Evolutionary conservation across 2,888 invertebrate species (phyloP), one percentile per base, ranked within the genome.

Genomic region (Mythimna pallens): DNA sequence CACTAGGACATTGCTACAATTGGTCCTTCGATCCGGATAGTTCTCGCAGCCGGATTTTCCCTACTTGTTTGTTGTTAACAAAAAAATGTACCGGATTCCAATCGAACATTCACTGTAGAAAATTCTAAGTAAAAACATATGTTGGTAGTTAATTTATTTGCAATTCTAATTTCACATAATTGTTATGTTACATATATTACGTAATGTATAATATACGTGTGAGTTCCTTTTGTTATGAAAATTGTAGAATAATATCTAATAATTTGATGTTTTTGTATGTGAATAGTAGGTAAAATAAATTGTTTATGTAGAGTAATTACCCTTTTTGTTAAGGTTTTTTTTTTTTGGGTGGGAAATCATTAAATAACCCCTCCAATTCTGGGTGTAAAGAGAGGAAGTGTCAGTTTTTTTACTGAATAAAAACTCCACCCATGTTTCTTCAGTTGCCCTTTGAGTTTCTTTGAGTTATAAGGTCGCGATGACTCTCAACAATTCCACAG

Each of bases 141-240:
- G 17, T 9, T n/a, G 9, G 8, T 52, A 1, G 14, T 50, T 43
- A 43, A 59, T 68, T 30, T 25, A 74, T 65, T 74, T 58, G 50
- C 55, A 73, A 34, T 79, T 80, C 0, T 54, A 67, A 67, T 79
- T 78, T 65, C 50, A 78, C 14, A 54, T 67, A 50, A 57, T 73
- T 78, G 64, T 74, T 62, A 58, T 54, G 52, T 80, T 36, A 58
- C 58, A 17, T 47, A 43, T 14, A 43, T 25, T 57, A 47, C 12
- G 54, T 69, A 30, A 65, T 65, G 22, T 65, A 65, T 40, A 68
- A 20, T 47, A 59, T 8, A 36, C 3, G 40, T 40, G 17, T 59
- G 30, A 71, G 25, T 50, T 55, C 12, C 12, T 62, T 43, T 78
- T 65, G n/a, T 78, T 58, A 58, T 43, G 34, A 59, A 14, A 47